Conservation (phyloP, 2,113 vertebrate genomes). For the Synodontis membranacea region DNA sequence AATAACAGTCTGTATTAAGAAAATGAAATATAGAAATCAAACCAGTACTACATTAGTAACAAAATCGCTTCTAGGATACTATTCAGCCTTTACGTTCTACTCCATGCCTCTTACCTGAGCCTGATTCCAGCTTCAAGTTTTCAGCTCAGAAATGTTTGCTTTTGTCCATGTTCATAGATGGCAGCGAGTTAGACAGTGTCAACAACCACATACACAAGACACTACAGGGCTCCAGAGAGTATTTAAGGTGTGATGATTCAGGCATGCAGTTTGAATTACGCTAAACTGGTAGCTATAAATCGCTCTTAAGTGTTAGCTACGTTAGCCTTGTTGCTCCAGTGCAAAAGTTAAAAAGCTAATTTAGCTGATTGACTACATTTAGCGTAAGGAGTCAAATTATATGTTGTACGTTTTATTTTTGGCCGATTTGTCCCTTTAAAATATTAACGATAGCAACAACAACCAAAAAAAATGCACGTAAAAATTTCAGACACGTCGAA, state of each 20-base stretch:
- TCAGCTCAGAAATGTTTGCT: background rate
- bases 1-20: slow-evolving; percentile 4
- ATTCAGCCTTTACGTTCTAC: background rate
- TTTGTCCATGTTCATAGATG: background rate
- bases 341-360: background rate
- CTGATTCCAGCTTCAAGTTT: background rate
- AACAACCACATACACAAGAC: background rate
- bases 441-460: background rate
- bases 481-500: slow-evolving; percentile 31
- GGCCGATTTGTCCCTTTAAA: slow-evolving; percentile 7
- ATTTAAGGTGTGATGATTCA: background rate
- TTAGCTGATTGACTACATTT: background rate
- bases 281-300: background rate
- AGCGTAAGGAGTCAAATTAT: background rate
- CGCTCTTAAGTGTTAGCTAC: background rate
- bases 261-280: background rate
- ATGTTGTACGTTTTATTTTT: background rate
- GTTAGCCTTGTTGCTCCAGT: background rate
- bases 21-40: background rate
- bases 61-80: background rate
- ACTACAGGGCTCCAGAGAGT: background rate
- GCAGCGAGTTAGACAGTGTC: background rate
- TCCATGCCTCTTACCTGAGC: background rate
- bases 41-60: background rate
- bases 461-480: slow-evolving; percentile 26